Conservation (phyloP, 2,113 vertebrate genomes). For the Amphiprion percula region DNA sequence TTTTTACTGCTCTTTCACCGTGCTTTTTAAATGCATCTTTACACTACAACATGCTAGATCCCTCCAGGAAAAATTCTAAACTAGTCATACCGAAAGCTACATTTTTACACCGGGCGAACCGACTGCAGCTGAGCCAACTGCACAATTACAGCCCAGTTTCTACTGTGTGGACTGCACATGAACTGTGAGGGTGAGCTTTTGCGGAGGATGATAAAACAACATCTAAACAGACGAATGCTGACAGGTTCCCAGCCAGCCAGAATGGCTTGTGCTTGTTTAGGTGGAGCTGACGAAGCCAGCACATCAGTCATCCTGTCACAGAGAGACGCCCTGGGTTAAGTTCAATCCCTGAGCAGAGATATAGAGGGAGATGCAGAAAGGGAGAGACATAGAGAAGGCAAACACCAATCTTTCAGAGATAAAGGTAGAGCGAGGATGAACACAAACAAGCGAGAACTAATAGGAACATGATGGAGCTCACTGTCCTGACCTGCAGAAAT, state of each 20-base stretch:
- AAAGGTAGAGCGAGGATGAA: conserved; percentile 1
- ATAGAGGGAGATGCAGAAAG: background rate
- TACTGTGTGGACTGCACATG: conserved; percentile 15
- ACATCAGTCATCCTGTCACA: conserved; percentile 76
- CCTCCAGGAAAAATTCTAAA: background rate
- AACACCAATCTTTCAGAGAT: conserved; percentile 16
- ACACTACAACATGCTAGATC: background rate
- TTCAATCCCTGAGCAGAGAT: conserved; percentile 42
- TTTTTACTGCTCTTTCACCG: background rate
- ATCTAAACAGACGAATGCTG: conserved; percentile 46
- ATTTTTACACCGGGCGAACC: background rate
- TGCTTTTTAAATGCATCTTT: background rate
- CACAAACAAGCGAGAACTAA: conserved; percentile 26
- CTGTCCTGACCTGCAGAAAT: conserved; percentile 68
- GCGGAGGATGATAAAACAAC: conserved; percentile 54
- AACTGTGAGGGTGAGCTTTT: conserved; percentile 49
- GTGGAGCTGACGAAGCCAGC: conserved; percentile 48
- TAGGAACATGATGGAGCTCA: conserved; percentile 34
- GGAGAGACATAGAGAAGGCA: background rate
- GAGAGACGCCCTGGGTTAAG: conserved; percentile 57
- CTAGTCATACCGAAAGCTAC: background rate
- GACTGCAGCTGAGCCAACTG: background rate
- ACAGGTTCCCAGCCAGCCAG: conserved; percentile 52
- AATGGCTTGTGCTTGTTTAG: conserved; percentile 56
- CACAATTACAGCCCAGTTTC: conserved; percentile 2